These are phyloP conservation scores for Thunnus thynnus DNA, from an alignment of 2,113 vertebrate species.

Conservation along the genomic window DNA sequence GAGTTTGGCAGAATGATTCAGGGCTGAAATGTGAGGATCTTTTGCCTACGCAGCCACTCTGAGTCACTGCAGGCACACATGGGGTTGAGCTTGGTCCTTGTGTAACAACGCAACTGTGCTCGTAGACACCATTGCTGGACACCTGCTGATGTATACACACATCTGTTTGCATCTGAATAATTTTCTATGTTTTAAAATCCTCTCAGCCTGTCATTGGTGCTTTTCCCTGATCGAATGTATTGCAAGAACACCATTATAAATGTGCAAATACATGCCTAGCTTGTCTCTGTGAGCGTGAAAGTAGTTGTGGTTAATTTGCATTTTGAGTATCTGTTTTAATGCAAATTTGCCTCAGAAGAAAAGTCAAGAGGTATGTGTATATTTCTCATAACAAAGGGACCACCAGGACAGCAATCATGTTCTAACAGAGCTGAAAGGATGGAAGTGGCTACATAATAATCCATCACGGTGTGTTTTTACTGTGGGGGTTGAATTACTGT, in stretches of 20 bases:
- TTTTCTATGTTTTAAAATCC: constrained; percentile 19
- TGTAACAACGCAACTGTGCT: constrained; percentile 8
- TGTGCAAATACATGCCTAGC: constrained; percentile 5
- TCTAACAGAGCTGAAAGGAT: constrained; percentile 14
- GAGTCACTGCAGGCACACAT: constrained; percentile 43
- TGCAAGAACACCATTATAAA: not conserved
- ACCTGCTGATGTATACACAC: not conserved
- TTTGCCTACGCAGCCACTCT: constrained; percentile 61
- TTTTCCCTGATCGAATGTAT: not conserved
- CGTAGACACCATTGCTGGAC: not conserved
- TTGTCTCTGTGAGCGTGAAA: not conserved
- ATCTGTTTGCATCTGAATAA: not conserved
- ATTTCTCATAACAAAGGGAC: constrained; percentile 34
- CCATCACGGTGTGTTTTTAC: constrained; percentile 24
- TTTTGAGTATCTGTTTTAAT: constrained; percentile 36
- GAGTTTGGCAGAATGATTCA: constrained; percentile 56
- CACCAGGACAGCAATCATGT: constrained; percentile 3
- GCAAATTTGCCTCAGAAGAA: constrained; percentile 42
- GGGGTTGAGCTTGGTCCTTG: constrained; percentile 23
- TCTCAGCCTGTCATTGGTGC: not conserved
- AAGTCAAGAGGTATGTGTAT: constrained; percentile 32
- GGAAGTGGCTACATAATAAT: constrained; percentile 27
- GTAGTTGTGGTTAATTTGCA: constrained; percentile 59
- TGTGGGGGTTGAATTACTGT: constrained; percentile 10
- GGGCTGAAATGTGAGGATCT: constrained; percentile 52